Percentiles rank a stretch among this genome's conserved stretches.
Conservation (phyloP, 2,113 vertebrate species). For the Halichoerus grypus region DNA sequence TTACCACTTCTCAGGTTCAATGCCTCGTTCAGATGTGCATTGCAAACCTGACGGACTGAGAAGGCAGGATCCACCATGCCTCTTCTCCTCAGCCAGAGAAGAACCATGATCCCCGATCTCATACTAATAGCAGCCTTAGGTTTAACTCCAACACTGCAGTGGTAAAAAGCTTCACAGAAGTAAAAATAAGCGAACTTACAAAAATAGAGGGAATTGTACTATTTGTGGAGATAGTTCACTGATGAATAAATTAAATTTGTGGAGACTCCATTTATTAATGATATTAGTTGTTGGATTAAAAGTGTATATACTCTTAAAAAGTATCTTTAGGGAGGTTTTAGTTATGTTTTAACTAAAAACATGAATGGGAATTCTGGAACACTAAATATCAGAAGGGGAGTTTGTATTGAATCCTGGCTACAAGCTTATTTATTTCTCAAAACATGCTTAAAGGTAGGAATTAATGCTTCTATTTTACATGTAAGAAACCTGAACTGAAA, state of each 20-base stretch:
- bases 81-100: neutral
- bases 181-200: neutral
- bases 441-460: constrained; percentile 34
- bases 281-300: constrained; percentile 24
- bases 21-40: neutral
- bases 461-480: neutral
- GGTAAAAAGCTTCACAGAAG: neutral
- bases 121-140: neutral
- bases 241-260: neutral
- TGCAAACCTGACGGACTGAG: neutral
- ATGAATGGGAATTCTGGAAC: neutral
- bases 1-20: neutral
- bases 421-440: constrained; percentile 43
- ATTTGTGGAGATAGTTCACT: neutral
- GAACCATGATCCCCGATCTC: neutral
- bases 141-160: neutral
- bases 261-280: neutral
- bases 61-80: neutral
- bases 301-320: neutral
- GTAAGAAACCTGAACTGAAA: constrained; percentile 23
- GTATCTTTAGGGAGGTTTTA: neutral
- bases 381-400: neutral
- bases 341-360: constrained; percentile 37
- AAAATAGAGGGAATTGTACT: neutral
- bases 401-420: neutral